Percentiles rank a stretch among this genome's conserved stretches.
Conservation (phyloP, 1,140 invertebrate species). For the Aricia agestis region DNA sequence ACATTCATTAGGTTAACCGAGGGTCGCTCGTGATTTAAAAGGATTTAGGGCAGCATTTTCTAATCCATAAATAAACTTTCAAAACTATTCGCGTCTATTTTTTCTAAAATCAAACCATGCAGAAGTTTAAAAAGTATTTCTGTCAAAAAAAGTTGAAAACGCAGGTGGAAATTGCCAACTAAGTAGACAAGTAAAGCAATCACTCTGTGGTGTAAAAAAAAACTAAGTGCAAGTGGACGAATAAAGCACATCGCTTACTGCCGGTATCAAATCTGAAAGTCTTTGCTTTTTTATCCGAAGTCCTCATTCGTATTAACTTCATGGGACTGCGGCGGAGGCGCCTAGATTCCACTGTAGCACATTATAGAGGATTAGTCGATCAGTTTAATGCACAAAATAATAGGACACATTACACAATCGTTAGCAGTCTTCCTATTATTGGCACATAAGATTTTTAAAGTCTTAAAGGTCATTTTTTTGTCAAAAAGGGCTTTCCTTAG, state of each 20-base stretch:
- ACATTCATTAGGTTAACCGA: neutral
- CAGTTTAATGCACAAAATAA: constrained; percentile 1
- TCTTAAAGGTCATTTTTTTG: no score
- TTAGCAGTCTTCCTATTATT: no score
- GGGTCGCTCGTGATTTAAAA: constrained; percentile 8
- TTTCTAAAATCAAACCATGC: constrained; percentile 14
- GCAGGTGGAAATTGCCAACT: constrained; percentile 13
- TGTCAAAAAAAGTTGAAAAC: constrained; percentile 5
- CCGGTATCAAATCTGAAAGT: constrained; percentile 78
- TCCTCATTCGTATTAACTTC: constrained; percentile 77
- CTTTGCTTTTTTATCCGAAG: constrained; percentile 74
- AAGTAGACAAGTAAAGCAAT: constrained; percentile 39
- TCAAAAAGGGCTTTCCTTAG: no score
- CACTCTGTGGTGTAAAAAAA: constrained; percentile 54
- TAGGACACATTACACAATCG: neutral
- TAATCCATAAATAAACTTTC: neutral
- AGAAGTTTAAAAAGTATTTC: neutral
- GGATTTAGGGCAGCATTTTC: neutral
- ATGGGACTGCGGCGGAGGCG: constrained; percentile 67
- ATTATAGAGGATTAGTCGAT: constrained; percentile 37
- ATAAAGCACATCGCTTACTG: constrained; percentile 59
- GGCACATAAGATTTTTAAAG: no score
- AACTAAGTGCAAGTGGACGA: constrained; percentile 47
- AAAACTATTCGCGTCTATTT: neutral
- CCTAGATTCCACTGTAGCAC: constrained; percentile 59